Evolutionary conservation across 2,113 vertebrate species (phyloP).

Genomic region (Dunckerocampus dactyliophorus): DNA sequence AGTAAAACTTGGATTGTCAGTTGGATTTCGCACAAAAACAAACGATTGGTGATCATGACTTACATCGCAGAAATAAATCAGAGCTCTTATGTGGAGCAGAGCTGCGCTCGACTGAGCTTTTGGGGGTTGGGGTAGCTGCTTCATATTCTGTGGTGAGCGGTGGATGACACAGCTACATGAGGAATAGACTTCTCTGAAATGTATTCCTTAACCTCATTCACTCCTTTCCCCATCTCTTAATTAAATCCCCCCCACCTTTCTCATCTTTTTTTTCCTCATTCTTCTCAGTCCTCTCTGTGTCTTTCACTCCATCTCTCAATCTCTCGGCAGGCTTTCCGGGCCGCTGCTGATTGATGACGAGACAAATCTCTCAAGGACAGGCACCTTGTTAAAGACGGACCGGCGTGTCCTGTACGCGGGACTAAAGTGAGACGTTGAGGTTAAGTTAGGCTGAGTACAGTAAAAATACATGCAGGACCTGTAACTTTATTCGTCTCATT

Average conservation of each 20-base stretch:
- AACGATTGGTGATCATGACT: conserved; percentile 23
- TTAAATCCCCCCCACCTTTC: conserved; percentile 29
- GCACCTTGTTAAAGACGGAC: conserved; percentile 57
- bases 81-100: background rate
- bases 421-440: conserved; percentile 11
- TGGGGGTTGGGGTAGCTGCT: background rate
- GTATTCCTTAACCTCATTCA: conserved; percentile 39
- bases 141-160: conserved; percentile 25
- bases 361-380: conserved; percentile 62
- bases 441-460: conserved; percentile 18
- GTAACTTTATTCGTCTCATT: too few species aligned
- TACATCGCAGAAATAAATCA: conserved; percentile 28
- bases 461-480: background rate
- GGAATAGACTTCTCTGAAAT: conserved; percentile 20
- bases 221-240: conserved; percentile 43
- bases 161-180: conserved; percentile 9
- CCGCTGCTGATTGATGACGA: conserved; percentile 62
- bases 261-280: conserved; percentile 3
- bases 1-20: conserved; percentile 30
- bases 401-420: conserved; percentile 35
- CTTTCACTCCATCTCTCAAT: conserved; percentile 23
- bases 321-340: conserved; percentile 37
- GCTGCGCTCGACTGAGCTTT: background rate
- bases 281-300: conserved; percentile 3
- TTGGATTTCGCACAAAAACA: conserved; percentile 19